Evolutionary conservation across 2,113 vertebrate genomes (phyloP).

Genomic region (Microcebus murinus): DNA sequence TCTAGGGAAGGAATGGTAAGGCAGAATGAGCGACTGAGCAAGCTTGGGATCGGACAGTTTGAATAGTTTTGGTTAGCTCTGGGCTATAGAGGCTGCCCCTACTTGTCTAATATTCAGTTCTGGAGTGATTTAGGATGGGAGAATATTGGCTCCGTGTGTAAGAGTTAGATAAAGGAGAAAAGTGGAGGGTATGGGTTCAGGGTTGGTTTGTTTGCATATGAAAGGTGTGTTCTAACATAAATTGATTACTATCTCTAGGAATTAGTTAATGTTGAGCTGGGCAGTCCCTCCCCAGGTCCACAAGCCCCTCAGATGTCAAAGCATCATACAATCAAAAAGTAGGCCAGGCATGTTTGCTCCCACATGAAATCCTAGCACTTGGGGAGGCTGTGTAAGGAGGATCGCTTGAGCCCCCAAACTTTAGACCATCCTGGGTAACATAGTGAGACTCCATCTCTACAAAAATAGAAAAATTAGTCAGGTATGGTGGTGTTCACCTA

Average conservation of each 20-base stretch:
- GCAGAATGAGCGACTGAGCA: rapidly evolving
- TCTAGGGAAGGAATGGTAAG: background rate
- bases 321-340: background rate
- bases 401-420: no score
- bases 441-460: no score
- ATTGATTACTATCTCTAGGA: background rate
- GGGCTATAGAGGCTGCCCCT: rapidly evolving
- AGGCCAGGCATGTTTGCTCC: no score
- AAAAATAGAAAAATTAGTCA: no score
- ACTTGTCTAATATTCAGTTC: rapidly evolving
- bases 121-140: background rate
- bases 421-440: no score
- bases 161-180: background rate
- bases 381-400: no score
- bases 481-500: no score
- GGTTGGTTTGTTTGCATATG: background rate
- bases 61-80: background rate
- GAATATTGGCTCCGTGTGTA: background rate
- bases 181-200: rapidly evolving
- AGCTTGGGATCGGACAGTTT: background rate
- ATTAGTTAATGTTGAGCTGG: background rate
- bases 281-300: rapidly evolving
- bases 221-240: background rate
- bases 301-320: background rate
- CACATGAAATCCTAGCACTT: no score